Percentiles rank a stretch among this genome's conserved stretches.
These are phyloP conservation scores for Corythaixoides concolor DNA, from an alignment of 2,113 vertebrate genomes.

Conservation along the genomic window DNA sequence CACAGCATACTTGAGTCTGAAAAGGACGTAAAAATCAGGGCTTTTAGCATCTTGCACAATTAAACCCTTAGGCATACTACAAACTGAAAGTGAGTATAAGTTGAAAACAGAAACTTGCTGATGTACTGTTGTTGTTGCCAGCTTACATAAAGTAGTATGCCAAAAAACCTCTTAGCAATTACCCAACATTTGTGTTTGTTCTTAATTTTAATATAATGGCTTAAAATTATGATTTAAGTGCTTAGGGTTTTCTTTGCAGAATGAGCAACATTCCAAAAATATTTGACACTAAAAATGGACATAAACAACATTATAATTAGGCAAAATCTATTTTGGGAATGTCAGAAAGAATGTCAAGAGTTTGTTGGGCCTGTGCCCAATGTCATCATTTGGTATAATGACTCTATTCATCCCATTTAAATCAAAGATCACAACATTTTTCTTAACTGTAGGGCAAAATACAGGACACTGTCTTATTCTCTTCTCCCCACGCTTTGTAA, in stretches of 20 bases:
- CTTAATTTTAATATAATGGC: background rate
- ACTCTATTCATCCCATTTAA: constrained; percentile 7
- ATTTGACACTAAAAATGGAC: constrained; percentile 9
- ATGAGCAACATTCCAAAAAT: constrained; percentile 26
- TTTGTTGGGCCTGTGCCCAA: background rate
- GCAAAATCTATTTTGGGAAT: constrained; percentile 43
- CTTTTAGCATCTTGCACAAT: background rate
- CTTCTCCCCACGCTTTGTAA: background rate
- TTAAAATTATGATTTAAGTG: background rate
- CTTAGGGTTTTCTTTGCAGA: constrained; percentile 26
- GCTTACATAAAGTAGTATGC: background rate
- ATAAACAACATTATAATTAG: constrained; percentile 37
- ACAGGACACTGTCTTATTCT: background rate
- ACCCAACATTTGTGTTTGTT: background rate
- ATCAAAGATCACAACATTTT: background rate
- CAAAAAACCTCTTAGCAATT: background rate
- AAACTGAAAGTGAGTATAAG: background rate
- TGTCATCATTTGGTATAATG: background rate
- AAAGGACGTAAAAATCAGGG: background rate
- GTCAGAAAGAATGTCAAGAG: constrained; percentile 55
- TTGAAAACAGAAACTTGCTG: background rate
- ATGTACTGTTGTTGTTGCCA: background rate
- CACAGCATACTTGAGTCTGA: background rate
- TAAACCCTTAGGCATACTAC: background rate
- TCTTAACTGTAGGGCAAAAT: background rate